Evolutionary conservation across 2,113 vertebrate genomes (phyloP), one percentile per base, ranked within the genome.

Genomic region (Martes martes): DNA sequence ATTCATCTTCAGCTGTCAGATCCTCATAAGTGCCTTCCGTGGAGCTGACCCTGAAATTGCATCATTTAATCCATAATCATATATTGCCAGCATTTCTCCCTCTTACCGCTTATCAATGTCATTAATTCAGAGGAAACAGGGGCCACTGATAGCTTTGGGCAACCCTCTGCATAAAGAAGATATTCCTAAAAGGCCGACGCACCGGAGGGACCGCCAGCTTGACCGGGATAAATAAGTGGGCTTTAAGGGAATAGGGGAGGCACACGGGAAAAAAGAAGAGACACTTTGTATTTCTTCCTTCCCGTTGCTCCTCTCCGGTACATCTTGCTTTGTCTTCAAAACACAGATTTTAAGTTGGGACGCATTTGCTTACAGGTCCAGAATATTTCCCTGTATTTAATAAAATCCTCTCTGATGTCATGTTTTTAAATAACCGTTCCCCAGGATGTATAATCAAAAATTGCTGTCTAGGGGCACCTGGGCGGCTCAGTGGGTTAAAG

Each of bases 61-160:
- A 94, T 96, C 97, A 76, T 97, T 98, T 98, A 98, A 98, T 98
- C 97, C 98, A 39, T 97, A 98, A 98, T 98, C 96, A 42, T 57
- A 92, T 86, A 97, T 97, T 95, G 96, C 97, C 98, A 96, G 59
- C 96, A 79, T 97, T 89, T 96, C 57, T 96, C 85, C 92, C 94
- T 97, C 98, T 97, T 97, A 81, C 98, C 6, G 2, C 95, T 19
- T 96, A 97, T 97, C 97, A 93, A 1, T 52, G 94, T 45, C 91
- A 91, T 96, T 97, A 80, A 97, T 98, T 98, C 97, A 71, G 57
- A 33, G 0, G 0, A 86, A 63, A 63, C 96, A 57, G 97, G 92
- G 97, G 78, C 95, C 89, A 18, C 85, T 0, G 81, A 67, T 50
- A 78, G 94, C 88, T 97, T 39, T n/a, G 89, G 90, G 91, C 61